These are phyloP conservation scores for Cantharis flavilabris DNA, from an alignment of 2,888 invertebrate genomes.

Conservation along the genomic window DNA sequence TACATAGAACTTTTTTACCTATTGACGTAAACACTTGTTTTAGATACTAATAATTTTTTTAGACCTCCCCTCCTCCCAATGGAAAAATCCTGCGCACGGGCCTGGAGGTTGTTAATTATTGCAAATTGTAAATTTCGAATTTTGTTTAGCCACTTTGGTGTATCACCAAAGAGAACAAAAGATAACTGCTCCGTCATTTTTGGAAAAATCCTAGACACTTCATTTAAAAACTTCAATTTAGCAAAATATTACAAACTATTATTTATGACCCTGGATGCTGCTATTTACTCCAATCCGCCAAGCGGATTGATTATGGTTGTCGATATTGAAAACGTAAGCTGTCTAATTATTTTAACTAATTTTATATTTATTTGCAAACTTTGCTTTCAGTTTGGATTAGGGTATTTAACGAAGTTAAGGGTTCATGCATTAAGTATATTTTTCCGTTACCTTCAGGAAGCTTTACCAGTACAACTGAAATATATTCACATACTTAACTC, in stretches of 20 bases:
- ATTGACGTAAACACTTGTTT: no score
- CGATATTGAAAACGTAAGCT: slow-evolving; percentile 66
- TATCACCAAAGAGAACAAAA: slow-evolving; percentile 63
- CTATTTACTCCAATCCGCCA: slow-evolving; percentile 61
- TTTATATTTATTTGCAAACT: neutral
- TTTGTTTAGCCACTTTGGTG: slow-evolving; percentile 44
- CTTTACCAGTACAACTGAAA: slow-evolving; percentile 51
- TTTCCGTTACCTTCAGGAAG: slow-evolving; percentile 47
- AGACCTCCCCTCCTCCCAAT: no score
- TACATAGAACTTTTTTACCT: no score
- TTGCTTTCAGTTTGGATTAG: slow-evolving; percentile 39
- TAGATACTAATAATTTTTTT: no score
- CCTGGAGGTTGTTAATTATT: no score
- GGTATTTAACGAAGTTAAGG: slow-evolving; percentile 43
- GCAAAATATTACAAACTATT: slow-evolving; percentile 63
- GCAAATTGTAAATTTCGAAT: no score
- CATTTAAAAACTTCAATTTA: slow-evolving; percentile 64
- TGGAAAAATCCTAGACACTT: slow-evolving; percentile 63
- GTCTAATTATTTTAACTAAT: slow-evolving; percentile 42
- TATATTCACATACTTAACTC: slow-evolving; percentile 48
- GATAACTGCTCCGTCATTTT: slow-evolving; percentile 66
- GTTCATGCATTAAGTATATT: slow-evolving; percentile 38
- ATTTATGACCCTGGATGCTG: slow-evolving; percentile 54
- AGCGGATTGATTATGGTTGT: slow-evolving; percentile 69
- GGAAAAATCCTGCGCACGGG: no score